Conservation (phyloP, 35 echinoderm and acorn worm species). For the Strongylocentrotus purpuratus region DNA sequence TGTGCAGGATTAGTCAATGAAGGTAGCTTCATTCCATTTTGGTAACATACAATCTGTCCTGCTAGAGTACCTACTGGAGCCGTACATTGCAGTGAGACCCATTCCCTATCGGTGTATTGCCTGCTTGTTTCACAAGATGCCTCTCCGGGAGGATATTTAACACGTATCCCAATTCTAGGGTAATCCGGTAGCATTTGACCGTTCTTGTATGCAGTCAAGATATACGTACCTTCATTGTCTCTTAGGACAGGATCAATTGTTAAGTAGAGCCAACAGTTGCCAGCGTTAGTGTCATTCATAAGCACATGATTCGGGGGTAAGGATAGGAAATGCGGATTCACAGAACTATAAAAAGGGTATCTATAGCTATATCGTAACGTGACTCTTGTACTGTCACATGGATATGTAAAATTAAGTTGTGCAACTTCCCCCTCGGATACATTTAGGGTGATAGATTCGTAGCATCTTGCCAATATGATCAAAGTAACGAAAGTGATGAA, state of each 20-base stretch:
- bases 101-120: background rate
- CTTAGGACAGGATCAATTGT: background rate
- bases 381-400: background rate
- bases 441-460: background rate
- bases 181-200: background rate
- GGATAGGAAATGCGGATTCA: background rate
- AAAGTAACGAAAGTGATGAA: background rate
- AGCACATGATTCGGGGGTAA: background rate
- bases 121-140: background rate
- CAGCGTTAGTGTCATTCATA: background rate
- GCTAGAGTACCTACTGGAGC: background rate
- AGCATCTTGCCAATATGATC: background rate
- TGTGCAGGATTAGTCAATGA: background rate
- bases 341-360: background rate
- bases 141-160: background rate
- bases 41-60: background rate
- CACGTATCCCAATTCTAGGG: background rate
- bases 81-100: background rate
- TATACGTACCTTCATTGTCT: background rate
- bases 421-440: background rate
- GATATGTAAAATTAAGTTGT: background rate
- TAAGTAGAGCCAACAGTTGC: background rate
- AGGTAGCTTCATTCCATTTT: background rate
- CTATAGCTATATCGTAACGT: background rate
- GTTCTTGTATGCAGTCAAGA: background rate